Percentiles rank a stretch among this genome's conserved stretches.
These are phyloP conservation scores for Philopedon plagiatum DNA, from an alignment of 2,888 invertebrate genomes.

Conservation along the genomic window DNA sequence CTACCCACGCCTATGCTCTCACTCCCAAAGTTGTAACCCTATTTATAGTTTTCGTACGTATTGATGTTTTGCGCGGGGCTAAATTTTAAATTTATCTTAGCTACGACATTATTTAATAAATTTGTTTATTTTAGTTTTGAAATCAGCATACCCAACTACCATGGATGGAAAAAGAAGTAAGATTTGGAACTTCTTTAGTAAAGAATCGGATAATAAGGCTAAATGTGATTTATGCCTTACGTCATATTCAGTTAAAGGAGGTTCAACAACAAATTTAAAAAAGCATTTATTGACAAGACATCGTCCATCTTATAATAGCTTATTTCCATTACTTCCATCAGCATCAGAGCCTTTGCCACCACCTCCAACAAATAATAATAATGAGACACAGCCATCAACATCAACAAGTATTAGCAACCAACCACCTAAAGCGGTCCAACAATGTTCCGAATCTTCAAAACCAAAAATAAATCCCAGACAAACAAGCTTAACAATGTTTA, in stretches of 20 bases:
- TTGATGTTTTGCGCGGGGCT: no score
- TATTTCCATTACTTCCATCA: conserved; percentile 3
- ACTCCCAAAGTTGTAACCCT: no score
- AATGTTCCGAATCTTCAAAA: not conserved
- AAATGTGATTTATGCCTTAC: conserved; percentile 30
- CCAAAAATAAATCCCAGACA: not conserved
- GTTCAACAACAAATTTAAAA: conserved; percentile 37
- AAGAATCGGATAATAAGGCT: conserved; percentile 1
- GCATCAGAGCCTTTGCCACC: not conserved
- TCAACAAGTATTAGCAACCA: not conserved
- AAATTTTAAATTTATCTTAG: no score
- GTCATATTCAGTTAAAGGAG: conserved; percentile 25
- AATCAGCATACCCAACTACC: not conserved
- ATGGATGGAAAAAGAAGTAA: conserved; percentile 11
- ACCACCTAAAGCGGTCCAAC: not conserved
- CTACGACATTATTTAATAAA: no score
- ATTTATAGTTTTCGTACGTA: no score
- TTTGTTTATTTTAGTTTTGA: not conserved
- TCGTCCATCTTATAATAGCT: conserved; percentile 6
- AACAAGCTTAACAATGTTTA: conserved; percentile 20
- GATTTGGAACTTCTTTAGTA: not conserved
- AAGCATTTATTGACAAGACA: conserved; percentile 27
- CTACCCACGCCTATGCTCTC: no score
- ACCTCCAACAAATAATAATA: conserved; percentile 3
- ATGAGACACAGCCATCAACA: conserved; percentile 3